Evolutionary conservation across 2,888 invertebrate species (phyloP).

Genomic region (Rhopalosiphum nymphaeae): DNA sequence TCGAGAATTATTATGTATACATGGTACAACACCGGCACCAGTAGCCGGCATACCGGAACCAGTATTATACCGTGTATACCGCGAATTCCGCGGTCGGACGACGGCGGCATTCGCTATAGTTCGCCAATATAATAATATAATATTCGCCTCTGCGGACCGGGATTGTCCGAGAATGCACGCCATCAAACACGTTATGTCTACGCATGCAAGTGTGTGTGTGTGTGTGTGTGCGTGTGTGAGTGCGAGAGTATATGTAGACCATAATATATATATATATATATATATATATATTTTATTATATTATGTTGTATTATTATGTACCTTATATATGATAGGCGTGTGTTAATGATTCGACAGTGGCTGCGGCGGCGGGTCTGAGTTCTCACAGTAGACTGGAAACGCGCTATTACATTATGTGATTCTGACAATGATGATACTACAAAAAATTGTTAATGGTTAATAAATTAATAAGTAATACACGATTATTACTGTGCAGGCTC

Average conservation of each 20-base stretch:
- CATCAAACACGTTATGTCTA: neutral
- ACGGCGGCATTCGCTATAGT: no score
- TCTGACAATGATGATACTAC: constrained; percentile 64
- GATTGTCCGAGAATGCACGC: neutral
- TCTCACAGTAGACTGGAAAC: constrained; percentile 62
- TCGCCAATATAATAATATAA: neutral
- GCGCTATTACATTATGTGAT: constrained; percentile 56
- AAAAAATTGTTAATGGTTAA: constrained; percentile 65
- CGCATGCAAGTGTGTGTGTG: neutral
- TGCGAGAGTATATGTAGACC: neutral
- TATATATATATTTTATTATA: neutral
- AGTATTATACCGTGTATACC: neutral
- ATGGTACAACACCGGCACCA: neutral
- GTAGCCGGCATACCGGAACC: neutral
- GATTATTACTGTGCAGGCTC: constrained; percentile 29
- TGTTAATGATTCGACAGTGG: constrained; percentile 59
- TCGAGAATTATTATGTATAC: neutral
- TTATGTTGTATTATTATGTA: neutral
- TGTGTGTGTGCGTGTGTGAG: no score
- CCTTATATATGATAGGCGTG: constrained; percentile 34
- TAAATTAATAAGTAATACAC: constrained; percentile 64
- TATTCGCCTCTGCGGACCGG: neutral
- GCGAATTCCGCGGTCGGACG: neutral
- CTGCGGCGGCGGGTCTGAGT: constrained; percentile 40
- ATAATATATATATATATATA: neutral